Conservation (phyloP, 2,113 vertebrate species). For the Catharus fuscescens region DNA sequence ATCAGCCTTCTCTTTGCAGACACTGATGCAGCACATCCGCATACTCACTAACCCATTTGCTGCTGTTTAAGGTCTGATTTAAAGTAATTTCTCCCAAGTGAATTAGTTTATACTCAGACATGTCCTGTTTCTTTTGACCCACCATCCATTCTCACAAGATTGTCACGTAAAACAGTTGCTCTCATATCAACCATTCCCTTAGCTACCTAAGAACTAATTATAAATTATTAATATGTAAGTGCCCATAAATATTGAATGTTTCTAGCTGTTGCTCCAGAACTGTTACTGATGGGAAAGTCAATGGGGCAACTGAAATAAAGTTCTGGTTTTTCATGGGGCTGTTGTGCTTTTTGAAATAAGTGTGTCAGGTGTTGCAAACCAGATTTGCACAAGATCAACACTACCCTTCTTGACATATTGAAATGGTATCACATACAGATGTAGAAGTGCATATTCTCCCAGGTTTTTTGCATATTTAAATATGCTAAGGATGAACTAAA, state of each 20-base stretch:
- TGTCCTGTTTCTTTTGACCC: not conserved
- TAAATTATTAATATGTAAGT: constrained; percentile 13
- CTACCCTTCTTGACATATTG: not conserved
- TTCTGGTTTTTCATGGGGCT: not conserved
- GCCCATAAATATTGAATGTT: not conserved
- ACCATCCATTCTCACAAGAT: not conserved
- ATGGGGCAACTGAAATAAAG: not conserved
- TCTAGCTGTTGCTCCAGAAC: not conserved
- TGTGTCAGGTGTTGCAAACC: accelerated
- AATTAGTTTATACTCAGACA: not conserved
- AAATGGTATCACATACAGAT: not conserved
- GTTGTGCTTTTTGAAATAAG: not conserved
- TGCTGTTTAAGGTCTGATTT: not conserved
- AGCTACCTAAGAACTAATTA: not conserved
- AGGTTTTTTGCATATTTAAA: not conserved
- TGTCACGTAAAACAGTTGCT: not conserved
- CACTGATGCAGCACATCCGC: not conserved
- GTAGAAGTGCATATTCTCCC: not conserved
- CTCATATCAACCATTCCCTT: not conserved
- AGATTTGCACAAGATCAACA: not conserved
- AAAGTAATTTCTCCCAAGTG: not conserved
- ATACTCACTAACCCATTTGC: not conserved
- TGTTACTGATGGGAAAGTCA: not conserved
- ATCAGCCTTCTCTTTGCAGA: not conserved
- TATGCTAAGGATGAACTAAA: not conserved